phyloP scores from a whole-genome alignment of 2,113 vertebrate genomes.

The Ranitomeya imitator region DNA sequence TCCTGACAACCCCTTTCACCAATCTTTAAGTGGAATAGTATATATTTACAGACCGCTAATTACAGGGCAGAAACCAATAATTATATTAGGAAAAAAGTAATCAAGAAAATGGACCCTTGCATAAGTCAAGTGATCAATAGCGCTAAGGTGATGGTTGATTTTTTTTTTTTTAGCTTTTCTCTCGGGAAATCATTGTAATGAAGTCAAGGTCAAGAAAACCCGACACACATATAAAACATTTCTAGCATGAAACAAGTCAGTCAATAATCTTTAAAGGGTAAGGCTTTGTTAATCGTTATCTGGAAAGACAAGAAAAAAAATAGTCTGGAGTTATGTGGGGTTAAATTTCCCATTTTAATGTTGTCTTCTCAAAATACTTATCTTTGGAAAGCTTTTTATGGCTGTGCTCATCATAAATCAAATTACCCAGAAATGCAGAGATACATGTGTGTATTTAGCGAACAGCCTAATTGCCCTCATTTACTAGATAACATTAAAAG shows the following conservation, averaged over 20 bases:
- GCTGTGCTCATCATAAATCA: slow-evolving; percentile 59
- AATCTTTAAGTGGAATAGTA: slow-evolving; percentile 61
- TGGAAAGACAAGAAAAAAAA: background rate
- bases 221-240: slow-evolving; percentile 31
- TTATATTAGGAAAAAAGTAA: slow-evolving; percentile 69
- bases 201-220: slow-evolving; percentile 58
- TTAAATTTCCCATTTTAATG: slow-evolving; percentile 30
- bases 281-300: slow-evolving; percentile 38
- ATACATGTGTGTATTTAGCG: slow-evolving; percentile 64
- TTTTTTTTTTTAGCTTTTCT: slow-evolving; percentile 60
- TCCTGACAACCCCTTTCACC: background rate
- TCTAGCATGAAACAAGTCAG: slow-evolving; percentile 51
- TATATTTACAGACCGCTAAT: slow-evolving; percentile 65
- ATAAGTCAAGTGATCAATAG: slow-evolving; percentile 63
- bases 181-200: slow-evolving; percentile 59
- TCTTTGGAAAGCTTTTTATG: slow-evolving; percentile 56
- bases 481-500: slow-evolving; percentile 60
- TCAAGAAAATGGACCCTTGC: slow-evolving; percentile 67
- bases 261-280: background rate
- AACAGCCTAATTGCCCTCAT: slow-evolving; percentile 66
- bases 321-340: background rate
- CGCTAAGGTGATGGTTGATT: slow-evolving; percentile 61
- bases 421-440: slow-evolving; percentile 63
- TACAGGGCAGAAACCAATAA: slow-evolving; percentile 66
- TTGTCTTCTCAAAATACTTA: slow-evolving; percentile 26